Base-by-base conservation (phyloP, 2,888 invertebrate genomes). In the Dryococelus australis region DNA sequence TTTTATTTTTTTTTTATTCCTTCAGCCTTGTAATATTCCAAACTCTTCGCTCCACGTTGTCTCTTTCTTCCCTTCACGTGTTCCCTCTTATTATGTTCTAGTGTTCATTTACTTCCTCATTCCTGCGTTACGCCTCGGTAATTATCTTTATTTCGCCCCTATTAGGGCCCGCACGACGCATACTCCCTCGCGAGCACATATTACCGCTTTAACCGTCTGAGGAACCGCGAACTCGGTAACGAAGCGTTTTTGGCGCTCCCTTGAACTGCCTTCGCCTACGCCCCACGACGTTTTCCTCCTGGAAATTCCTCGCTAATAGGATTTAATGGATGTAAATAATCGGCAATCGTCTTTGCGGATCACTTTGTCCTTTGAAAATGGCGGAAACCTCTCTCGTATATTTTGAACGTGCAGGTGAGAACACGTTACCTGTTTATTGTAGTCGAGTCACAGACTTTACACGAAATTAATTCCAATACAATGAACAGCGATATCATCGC, bases 141-240 rank as follows among this genome's bases (percentile, higher is more conserved):
- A 83, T 83, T 83, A 83, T 83, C 83, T 83, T 83, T 83, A 83
- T 83, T 43, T 83, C 83, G 43, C n/a, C 43, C 43, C 83, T 83
- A 35, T 83, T 83, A 83, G 65, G 65, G 6, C 9, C 47, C 9
- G 47, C 47, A 47, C 47, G 47, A 47, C 65, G n/a, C 24, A 6
- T 65, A 24, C 65, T 0, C n/a, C 65, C 65, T 20, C 65, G 65
- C 65, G 65, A 65, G 65, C 65, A 65, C 65, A 24, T 65, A 65
- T 24, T 65, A 16, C 65, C 65, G n/a, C 65, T 65, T 65, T 16
- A 65, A 65, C 65, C 24, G 65, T 24, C 24, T n/a, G 65, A 65
- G 65, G 65, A 65, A 24, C 65, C 65, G 65, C 65, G 65, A 65
- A 24, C 16, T 65, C n/a, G 65, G 65, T 65, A 65, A 65, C 65